phyloP scores from a whole-genome alignment of 2,797 vertebrate species.

The Ceyx erithaca region DNA sequence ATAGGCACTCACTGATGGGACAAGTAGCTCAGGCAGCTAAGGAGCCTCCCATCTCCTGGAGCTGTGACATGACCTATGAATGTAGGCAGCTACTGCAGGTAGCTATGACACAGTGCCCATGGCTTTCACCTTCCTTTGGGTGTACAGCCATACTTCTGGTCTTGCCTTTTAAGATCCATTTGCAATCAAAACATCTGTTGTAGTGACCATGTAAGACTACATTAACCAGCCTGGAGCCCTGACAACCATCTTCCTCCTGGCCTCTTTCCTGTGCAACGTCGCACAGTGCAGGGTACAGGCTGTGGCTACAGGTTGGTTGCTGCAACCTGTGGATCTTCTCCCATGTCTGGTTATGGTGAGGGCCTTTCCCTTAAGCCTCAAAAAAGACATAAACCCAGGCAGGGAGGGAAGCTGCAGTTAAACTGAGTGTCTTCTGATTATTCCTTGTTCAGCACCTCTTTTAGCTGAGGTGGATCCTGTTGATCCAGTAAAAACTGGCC shows the following conservation, averaged over 20 bases:
- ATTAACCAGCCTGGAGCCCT: background rate
- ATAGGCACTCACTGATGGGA: background rate
- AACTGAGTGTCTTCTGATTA: background rate
- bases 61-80: background rate
- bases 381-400: background rate
- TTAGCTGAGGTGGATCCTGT: background rate
- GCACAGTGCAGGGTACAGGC: fast-evolving
- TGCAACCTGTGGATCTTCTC: background rate
- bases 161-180: background rate
- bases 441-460: background rate
- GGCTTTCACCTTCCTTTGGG: background rate
- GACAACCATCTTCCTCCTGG: background rate
- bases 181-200: background rate
- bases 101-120: background rate
- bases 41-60: background rate
- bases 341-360: background rate
- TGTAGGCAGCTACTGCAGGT: fast-evolving
- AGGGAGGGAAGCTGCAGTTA: background rate
- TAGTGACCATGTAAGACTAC: background rate
- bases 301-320: background rate
- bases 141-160: background rate
- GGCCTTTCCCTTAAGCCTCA: background rate
- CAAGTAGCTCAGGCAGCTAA: background rate
- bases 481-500: background rate
- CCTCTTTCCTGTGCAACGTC: fast-evolving